These are phyloP conservation scores for Nothura maculosa DNA, from an alignment of 2,797 vertebrate species.

Conservation along the genomic window DNA sequence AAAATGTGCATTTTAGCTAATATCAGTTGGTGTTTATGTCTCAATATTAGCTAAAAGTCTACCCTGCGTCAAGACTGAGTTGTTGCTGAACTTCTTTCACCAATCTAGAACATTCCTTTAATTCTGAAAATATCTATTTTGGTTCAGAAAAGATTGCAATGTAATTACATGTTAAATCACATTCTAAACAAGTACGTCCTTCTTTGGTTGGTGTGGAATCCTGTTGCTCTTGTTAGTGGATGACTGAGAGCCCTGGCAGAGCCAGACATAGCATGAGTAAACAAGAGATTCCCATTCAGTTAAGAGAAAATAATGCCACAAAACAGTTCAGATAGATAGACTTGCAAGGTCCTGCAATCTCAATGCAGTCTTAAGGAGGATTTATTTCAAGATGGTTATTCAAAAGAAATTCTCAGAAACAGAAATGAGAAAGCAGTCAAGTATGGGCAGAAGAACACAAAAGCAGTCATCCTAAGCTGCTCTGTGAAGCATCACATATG, in stretches of 20 bases:
- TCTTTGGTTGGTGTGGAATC: not conserved
- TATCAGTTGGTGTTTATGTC: not conserved
- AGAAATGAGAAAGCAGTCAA: not conserved
- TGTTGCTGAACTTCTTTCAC: not conserved
- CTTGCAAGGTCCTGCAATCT: not conserved
- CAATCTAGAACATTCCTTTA: not conserved
- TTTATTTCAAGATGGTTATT: not conserved
- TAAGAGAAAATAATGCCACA: not conserved
- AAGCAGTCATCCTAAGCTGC: not conserved
- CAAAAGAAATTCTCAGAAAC: not conserved
- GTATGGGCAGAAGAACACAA: not conserved
- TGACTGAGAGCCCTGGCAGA: not conserved
- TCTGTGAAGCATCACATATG: not conserved
- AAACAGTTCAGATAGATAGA: not conserved
- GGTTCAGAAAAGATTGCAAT: not conserved
- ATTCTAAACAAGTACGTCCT: not conserved
- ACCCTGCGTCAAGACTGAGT: not conserved
- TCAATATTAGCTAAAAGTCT: not conserved
- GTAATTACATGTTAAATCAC: not conserved
- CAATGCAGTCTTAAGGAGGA: not conserved
- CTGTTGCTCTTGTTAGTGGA: not conserved
- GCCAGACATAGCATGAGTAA: not conserved
- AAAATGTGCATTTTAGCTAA: not conserved
- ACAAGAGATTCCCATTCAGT: not conserved
- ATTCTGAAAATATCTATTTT: not conserved